Evolutionary conservation across 2,888 invertebrate genomes (phyloP).

Genomic region (Gymnocheta viridis): DNA sequence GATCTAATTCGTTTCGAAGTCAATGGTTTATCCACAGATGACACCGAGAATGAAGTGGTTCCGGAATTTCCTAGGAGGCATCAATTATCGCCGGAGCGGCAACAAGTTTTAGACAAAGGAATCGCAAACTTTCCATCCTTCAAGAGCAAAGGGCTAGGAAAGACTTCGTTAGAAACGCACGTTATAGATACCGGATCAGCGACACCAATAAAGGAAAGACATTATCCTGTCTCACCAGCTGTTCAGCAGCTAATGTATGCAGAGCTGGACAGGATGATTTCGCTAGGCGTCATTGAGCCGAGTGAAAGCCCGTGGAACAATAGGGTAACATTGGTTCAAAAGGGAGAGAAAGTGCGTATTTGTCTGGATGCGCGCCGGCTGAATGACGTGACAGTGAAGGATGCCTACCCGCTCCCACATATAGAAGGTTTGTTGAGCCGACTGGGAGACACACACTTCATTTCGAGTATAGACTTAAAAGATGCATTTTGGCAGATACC

Average conservation of each 20-base stretch:
- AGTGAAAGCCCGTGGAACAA: slow-evolving; percentile 61
- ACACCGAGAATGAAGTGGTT: background rate
- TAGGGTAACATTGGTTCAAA: slow-evolving; percentile 34
- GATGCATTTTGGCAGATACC: too few relatives aligned
- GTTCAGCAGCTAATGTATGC: slow-evolving; percentile 57
- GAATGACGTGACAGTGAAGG: too few relatives aligned
- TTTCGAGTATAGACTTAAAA: slow-evolving; percentile 63
- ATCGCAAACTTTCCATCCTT: background rate
- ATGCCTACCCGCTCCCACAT: too few relatives aligned
- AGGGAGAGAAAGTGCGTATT: slow-evolving; percentile 8
- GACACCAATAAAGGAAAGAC: slow-evolving; percentile 57
- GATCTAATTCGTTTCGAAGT: background rate
- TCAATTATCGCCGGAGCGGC: background rate
- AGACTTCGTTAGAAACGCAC: background rate
- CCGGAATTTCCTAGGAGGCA: background rate
- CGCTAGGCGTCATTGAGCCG: too few relatives aligned
- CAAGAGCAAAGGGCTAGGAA: background rate
- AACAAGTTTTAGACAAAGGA: background rate
- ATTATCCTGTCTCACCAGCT: slow-evolving; percentile 64
- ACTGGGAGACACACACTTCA: slow-evolving; percentile 55
- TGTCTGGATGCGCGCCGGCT: slow-evolving; percentile 52
- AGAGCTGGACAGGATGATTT: slow-evolving; percentile 76
- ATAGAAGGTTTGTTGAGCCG: slow-evolving; percentile 60
- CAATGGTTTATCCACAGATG: background rate
- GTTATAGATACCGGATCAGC: slow-evolving; percentile 35